Conservation (phyloP, 2,888 invertebrate species). For the Mythimna albipuncta region DNA sequence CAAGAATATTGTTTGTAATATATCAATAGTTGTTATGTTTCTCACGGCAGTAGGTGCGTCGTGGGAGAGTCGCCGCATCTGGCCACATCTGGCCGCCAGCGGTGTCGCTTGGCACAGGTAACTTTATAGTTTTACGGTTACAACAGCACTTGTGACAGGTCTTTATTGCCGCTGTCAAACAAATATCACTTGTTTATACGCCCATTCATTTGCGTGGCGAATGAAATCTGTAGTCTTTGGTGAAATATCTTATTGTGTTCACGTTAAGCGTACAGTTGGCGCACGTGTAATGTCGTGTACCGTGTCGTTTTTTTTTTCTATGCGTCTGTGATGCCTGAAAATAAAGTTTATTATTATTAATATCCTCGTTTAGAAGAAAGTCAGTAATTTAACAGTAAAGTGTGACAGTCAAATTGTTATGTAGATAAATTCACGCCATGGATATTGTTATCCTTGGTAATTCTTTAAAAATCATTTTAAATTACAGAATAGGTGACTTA, state of each 20-base stretch:
- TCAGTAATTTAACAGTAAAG: neutral
- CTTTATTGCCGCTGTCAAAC: conserved; percentile 44
- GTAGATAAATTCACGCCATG: neutral
- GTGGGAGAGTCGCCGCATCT: conserved; percentile 52
- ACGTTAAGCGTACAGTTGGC: neutral
- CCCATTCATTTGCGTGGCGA: conserved; percentile 32
- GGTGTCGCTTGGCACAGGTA: conserved; percentile 70
- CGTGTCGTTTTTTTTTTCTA: no score
- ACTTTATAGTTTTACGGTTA: conserved; percentile 69
- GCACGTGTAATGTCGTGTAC: neutral
- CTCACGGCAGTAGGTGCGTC: conserved; percentile 55
- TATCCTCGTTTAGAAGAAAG: neutral
- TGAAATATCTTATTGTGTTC: conserved; percentile 16
- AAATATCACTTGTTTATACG: conserved; percentile 47
- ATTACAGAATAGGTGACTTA: neutral
- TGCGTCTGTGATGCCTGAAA: no score
- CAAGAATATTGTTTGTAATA: conserved; percentile 18
- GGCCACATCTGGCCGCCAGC: conserved; percentile 75
- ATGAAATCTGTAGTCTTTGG: neutral
- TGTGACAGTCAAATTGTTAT: neutral
- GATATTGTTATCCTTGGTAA: neutral
- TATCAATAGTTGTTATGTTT: conserved; percentile 22
- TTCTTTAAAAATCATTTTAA: neutral
- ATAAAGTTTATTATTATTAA: no score
- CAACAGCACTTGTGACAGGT: conserved; percentile 55